Evolutionary conservation across 2,797 vertebrate species (phyloP).

Genomic region (Artibeus jamaicensis): DNA sequence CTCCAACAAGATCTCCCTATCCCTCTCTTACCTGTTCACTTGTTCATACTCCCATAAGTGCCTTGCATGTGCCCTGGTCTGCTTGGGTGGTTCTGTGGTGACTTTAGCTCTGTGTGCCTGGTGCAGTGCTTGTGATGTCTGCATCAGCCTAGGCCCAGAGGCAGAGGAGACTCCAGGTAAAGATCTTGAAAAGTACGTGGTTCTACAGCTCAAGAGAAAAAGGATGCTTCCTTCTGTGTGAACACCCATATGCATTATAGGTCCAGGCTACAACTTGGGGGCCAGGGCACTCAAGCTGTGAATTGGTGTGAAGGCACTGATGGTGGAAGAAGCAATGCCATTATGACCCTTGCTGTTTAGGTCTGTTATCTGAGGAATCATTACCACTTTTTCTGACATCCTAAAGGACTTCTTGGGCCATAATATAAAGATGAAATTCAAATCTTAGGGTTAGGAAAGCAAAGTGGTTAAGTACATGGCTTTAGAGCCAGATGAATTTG

Average conservation of each 20-base stretch:
- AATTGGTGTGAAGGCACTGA: not conserved
- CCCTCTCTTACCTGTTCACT: not conserved
- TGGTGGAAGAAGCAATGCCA: not conserved
- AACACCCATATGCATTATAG: not conserved
- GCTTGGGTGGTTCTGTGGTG: not conserved
- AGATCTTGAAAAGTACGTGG: not conserved
- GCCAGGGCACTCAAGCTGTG: not conserved
- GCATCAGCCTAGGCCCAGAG: not conserved
- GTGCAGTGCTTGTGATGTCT: not conserved
- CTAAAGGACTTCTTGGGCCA: constrained; percentile 14
- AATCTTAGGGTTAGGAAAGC: not conserved
- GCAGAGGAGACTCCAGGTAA: not conserved
- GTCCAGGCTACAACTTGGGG: not conserved
- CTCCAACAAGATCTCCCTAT: not conserved
- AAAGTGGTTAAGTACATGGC: constrained; percentile 14
- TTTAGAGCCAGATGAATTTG: constrained; percentile 18
- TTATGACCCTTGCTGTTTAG: not conserved
- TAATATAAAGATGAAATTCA: constrained; percentile 28
- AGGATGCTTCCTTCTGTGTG: not conserved
- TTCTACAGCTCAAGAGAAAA: constrained; percentile 8
- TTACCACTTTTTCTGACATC: not conserved
- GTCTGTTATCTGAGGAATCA: not conserved
- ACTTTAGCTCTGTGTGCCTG: not conserved
- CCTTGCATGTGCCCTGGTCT: not conserved
- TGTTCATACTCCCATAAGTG: not conserved